These are phyloP conservation scores for Sinelater perroti DNA, from an alignment of 2,888 invertebrate species.

Conservation along the genomic window DNA sequence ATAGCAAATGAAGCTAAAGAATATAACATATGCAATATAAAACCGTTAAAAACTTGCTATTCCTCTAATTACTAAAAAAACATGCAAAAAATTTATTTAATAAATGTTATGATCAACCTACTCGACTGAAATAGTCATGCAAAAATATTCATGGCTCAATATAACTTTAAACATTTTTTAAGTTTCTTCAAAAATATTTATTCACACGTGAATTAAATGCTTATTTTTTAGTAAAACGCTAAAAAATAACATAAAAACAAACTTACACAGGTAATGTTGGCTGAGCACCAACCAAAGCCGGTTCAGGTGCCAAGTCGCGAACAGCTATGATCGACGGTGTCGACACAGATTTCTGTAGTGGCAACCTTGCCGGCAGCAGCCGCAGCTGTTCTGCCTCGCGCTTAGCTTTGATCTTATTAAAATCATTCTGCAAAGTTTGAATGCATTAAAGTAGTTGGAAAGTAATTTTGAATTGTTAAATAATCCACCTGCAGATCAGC, in stretches of 20 bases:
- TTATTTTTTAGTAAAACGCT: too few species aligned
- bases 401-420: constrained; percentile 74
- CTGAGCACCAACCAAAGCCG: constrained; percentile 60
- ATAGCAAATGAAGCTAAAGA: too few species aligned
- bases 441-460: neutral
- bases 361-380: constrained; percentile 72
- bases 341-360: constrained; percentile 89
- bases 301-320: constrained; percentile 68
- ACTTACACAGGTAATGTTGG: constrained; percentile 70
- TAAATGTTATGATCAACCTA: too few species aligned
- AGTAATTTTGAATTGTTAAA: neutral
- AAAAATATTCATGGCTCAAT: too few species aligned
- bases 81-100: too few species aligned
- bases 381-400: constrained; percentile 65
- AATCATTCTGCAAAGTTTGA: constrained; percentile 68
- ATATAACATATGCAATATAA: too few species aligned
- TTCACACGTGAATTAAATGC: too few species aligned
- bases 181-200: too few species aligned
- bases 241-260: constrained; percentile 31
- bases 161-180: too few species aligned
- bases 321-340: constrained; percentile 87
- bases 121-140: too few species aligned
- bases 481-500: constrained; percentile 79
- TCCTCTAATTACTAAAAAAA: too few species aligned
- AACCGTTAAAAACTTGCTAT: too few species aligned